These are phyloP conservation scores for Drosophila simulans DNA, from an alignment of 1,140 invertebrate genomes.

Conservation along the genomic window DNA sequence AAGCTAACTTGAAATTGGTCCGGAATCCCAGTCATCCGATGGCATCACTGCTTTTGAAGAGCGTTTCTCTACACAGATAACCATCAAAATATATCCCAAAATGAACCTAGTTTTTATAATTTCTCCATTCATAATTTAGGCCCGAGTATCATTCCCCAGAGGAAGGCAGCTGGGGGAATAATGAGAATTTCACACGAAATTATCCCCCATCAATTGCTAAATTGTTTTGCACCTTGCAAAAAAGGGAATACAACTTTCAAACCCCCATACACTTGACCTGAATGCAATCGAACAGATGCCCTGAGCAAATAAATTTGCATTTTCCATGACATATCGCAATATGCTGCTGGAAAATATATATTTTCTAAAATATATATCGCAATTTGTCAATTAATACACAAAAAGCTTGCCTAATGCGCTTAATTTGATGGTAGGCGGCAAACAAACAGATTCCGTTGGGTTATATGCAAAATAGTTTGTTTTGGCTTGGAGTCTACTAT, in stretches of 20 bases:
- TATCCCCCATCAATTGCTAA: conserved; percentile 10
- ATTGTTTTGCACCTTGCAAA: conserved; percentile 1
- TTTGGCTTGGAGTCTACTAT: too few species aligned
- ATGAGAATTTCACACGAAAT: conserved; percentile 39
- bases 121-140: conserved; percentile 16
- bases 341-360: conserved; percentile 15
- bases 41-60: neutral
- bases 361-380: conserved; percentile 35
- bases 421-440: conserved; percentile 18
- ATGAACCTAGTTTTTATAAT: conserved; percentile 14
- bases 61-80: neutral
- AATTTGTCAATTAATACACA: conserved; percentile 52
- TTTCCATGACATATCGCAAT: conserved; percentile 40
- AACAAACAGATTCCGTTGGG: conserved; percentile 4
- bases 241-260: neutral
- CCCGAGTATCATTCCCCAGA: neutral
- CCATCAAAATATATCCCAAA: conserved; percentile 1
- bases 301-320: conserved; percentile 47
- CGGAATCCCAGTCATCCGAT: too few species aligned
- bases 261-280: conserved; percentile 13
- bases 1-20: too few species aligned
- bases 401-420: conserved; percentile 25
- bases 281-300: conserved; percentile 38
- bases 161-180: conserved; percentile 18
- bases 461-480: conserved; percentile 4